These are phyloP conservation scores for Pollicipes pollicipes DNA, from an alignment of 1,140 invertebrate species.

Conservation along the genomic window DNA sequence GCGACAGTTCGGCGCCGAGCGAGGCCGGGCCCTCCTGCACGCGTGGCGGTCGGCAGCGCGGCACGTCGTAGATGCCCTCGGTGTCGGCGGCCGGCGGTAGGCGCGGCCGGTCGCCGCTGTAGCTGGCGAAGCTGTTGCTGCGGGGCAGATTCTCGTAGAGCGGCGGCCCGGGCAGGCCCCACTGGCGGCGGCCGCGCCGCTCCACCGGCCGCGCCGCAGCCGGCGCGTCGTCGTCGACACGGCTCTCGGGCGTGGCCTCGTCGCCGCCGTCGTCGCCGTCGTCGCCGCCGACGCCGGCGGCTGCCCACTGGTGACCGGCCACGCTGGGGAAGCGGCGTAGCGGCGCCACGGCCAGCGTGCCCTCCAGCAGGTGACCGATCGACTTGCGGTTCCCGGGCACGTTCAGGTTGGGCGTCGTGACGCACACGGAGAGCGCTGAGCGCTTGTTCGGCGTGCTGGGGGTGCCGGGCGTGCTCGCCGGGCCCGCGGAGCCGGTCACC, in stretches of 20 bases:
- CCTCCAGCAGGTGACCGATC: conserved; percentile 4
- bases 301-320: background rate
- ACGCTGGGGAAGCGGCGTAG: background rate
- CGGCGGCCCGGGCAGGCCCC: background rate
- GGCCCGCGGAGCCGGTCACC: too few relatives aligned
- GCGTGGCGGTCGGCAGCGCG: background rate
- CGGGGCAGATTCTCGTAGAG: conserved; percentile 1
- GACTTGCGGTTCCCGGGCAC: conserved; percentile 14
- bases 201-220: background rate
- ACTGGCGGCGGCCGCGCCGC: background rate
- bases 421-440: too few relatives aligned
- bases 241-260: background rate
- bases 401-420: conserved; percentile 13
- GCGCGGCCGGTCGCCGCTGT: background rate
- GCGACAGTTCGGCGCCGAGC: too few relatives aligned
- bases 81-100: too few relatives aligned
- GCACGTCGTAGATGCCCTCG: background rate
- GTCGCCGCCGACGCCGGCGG: background rate
- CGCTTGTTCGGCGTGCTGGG: background rate
- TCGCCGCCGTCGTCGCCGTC: background rate
- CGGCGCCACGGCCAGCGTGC: background rate
- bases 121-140: background rate
- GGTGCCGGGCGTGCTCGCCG: background rate
- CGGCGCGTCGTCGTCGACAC: background rate
- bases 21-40: too few relatives aligned